Percentiles rank a stretch among this genome's conserved stretches.
Evolutionary conservation across 1,140 invertebrate genomes (phyloP).

Genomic region (Teleopsis dalmanni): DNA sequence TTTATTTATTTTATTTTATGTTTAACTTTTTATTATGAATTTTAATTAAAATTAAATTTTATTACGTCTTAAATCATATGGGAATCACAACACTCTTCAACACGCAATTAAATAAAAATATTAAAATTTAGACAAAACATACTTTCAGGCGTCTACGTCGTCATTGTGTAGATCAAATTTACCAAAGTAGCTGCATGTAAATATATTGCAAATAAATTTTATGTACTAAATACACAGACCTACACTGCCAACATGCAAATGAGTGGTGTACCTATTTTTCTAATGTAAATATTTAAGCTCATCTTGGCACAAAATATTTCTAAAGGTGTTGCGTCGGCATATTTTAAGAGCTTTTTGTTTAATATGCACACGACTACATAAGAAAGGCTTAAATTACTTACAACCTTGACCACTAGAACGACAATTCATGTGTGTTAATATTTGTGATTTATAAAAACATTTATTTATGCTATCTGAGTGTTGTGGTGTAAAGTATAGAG

Average conservation of each 20-base stretch:
- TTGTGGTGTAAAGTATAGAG: no score
- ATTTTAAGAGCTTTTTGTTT: conserved; percentile 43
- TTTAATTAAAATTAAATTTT: no score
- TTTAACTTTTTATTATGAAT: no score
- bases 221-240: background rate
- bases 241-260: background rate
- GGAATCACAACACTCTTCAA: no score
- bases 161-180: background rate
- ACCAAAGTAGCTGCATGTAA: background rate
- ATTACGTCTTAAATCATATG: no score
- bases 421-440: background rate
- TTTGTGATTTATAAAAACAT: background rate
- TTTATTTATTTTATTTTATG: no score
- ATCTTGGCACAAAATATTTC: no score
- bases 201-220: background rate
- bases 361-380: conserved; percentile 20
- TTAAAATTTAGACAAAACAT: no score
- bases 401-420: no score
- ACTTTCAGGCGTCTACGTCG: background rate
- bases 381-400: no score
- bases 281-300: background rate
- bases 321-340: conserved; percentile 41
- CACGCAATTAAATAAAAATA: no score
- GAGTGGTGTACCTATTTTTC: background rate
- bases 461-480: no score